Percentiles rank a stretch among this genome's conserved stretches.
Conservation (phyloP, 1,140 invertebrate species). For the Akabosia matsudoensis region DNA sequence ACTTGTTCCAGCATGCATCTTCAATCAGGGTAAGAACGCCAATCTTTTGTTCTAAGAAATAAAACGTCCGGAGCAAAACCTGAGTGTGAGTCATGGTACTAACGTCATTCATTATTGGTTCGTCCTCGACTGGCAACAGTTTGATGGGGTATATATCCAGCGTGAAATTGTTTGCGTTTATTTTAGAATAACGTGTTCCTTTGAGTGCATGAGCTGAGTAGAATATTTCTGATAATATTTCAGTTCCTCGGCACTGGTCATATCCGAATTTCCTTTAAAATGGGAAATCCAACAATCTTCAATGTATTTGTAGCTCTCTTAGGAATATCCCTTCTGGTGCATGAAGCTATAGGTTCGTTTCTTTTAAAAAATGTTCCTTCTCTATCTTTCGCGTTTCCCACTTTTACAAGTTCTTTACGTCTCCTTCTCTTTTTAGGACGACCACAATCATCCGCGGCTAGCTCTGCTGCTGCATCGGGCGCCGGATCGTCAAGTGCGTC, state of each 20-base stretch:
- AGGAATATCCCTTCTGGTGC: background rate
- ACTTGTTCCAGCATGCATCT: too few relatives aligned
- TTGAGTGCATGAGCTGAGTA: too few relatives aligned
- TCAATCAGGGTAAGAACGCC: too few relatives aligned
- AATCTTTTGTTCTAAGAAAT: too few relatives aligned
- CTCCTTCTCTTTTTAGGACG: background rate
- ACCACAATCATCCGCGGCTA: conserved; percentile 5
- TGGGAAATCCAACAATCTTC: background rate
- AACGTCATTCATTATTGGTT: background rate
- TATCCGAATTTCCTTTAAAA: too few relatives aligned
- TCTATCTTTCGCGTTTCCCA: too few relatives aligned
- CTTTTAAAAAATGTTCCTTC: too few relatives aligned
- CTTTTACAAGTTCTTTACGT: background rate
- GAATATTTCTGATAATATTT: too few relatives aligned
- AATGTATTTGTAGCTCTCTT: background rate
- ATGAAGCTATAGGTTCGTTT: background rate
- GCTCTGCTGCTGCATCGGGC: conserved; percentile 1
- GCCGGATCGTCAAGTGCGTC: background rate
- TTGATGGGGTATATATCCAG: background rate
- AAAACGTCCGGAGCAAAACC: too few relatives aligned
- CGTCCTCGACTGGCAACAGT: background rate
- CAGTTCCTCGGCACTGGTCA: too few relatives aligned
- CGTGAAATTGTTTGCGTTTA: background rate
- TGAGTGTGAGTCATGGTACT: too few relatives aligned
- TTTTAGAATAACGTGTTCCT: too few relatives aligned